A percentile compares a stretch with the other conserved stretches of the same genome.
These are phyloP conservation scores for Iphiclides podalirius DNA, from an alignment of 2,888 invertebrate species.

Conservation along the genomic window DNA sequence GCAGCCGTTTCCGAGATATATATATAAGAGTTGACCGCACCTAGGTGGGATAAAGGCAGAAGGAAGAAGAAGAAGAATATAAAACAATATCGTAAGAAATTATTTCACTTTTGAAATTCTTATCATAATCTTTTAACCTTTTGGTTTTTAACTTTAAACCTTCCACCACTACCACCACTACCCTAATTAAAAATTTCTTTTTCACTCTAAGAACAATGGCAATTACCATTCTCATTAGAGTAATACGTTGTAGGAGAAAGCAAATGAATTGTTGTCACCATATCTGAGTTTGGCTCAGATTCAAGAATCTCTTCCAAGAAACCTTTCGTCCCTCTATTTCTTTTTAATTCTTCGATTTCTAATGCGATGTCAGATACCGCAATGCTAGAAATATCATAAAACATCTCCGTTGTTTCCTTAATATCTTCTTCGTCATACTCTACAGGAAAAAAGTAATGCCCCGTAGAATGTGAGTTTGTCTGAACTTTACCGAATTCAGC, in stretches of 20 bases:
- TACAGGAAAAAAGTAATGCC: slow-evolving; percentile 72
- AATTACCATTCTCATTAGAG: slow-evolving; percentile 21
- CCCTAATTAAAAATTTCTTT: no score
- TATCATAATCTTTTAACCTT: no score
- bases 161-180: no score
- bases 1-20: no score
- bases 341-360: slow-evolving; percentile 62
- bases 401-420: slow-evolving; percentile 48
- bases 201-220: no score
- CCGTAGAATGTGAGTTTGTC: slow-evolving; percentile 57
- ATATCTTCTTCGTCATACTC: slow-evolving; percentile 48
- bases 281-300: slow-evolving; percentile 51
- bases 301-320: slow-evolving; percentile 70
- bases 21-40: no score
- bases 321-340: slow-evolving; percentile 54
- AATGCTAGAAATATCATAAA: slow-evolving; percentile 51
- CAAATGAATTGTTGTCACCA: slow-evolving; percentile 24
- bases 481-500: slow-evolving; percentile 57
- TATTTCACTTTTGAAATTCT: no score
- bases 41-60: no score
- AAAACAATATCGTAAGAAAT: no score
- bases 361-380: slow-evolving; percentile 53
- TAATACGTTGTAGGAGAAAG: slow-evolving; percentile 4
- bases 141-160: no score
- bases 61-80: no score